These are phyloP conservation scores for Polyommatus icarus DNA, from an alignment of 2,888 invertebrate species.

Conservation along the genomic window DNA sequence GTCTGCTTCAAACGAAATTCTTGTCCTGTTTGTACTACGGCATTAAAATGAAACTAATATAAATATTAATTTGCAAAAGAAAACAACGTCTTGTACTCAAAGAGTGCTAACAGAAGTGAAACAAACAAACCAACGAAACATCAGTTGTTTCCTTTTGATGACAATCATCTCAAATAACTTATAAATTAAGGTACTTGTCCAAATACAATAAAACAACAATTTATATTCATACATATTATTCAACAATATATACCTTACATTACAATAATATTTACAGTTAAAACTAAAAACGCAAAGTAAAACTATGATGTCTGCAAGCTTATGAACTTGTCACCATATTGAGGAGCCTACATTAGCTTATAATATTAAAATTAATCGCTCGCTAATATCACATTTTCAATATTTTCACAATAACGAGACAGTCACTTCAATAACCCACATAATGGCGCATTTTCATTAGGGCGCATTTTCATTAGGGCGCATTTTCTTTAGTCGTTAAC, in stretches of 20 bases:
- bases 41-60: no score
- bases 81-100: no score
- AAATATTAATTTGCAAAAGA: no score
- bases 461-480: no score
- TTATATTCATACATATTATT: constrained; percentile 28
- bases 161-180: no score
- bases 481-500: no score
- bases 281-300: constrained; percentile 32
- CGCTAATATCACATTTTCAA: constrained; percentile 30
- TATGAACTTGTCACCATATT: neutral
- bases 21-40: neutral
- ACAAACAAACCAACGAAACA: no score
- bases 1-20: neutral
- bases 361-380: constrained; percentile 27
- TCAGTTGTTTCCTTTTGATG: no score
- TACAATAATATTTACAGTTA: constrained; percentile 37
- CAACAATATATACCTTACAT: constrained; percentile 31
- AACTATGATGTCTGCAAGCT: neutral
- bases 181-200: neutral
- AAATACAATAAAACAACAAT: constrained; percentile 39
- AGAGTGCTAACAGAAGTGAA: no score
- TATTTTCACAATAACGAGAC: constrained; percentile 10
- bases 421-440: neutral
- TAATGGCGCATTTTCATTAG: no score
- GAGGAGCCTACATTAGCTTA: constrained; percentile 14